Conservation (phyloP, 2,797 vertebrate genomes). For the Channallabes apus region DNA sequence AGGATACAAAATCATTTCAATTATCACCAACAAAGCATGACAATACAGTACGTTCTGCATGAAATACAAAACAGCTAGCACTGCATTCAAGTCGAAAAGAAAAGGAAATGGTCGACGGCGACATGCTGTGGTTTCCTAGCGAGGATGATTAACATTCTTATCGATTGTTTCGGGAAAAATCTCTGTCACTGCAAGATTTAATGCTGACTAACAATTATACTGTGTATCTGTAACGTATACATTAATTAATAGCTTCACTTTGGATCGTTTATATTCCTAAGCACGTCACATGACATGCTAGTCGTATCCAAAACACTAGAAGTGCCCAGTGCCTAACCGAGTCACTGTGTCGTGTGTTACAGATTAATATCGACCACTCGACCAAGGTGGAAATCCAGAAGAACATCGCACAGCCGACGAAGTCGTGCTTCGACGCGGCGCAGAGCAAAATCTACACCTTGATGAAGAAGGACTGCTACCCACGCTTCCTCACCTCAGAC, state of each 20-base stretch:
- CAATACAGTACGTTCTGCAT: not conserved
- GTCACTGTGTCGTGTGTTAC: conserved; percentile 19
- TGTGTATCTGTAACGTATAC: not conserved
- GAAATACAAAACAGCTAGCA: not conserved
- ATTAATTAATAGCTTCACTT: not conserved
- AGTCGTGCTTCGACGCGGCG: conserved; percentile 80
- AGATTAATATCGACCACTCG: conserved; percentile 93
- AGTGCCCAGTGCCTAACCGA: too few species aligned
- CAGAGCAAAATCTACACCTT: conserved; percentile 85
- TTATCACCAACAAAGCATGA: not conserved
- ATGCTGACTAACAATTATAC: not conserved
- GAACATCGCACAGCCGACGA: conserved; percentile 72
- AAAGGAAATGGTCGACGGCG: not conserved
- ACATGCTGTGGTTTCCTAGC: not conserved
- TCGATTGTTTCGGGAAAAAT: not conserved
- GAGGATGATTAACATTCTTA: not conserved
- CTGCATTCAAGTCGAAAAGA: not conserved
- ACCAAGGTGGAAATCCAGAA: conserved; percentile 81
- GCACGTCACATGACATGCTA: too few species aligned
- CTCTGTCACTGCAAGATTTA: not conserved
- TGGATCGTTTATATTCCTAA: not conserved
- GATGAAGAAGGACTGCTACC: conserved; percentile 97
- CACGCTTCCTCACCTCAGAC: conserved; percentile 86
- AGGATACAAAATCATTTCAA: not conserved
- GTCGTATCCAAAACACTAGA: not conserved